Base-by-base conservation (phyloP, 2,888 invertebrate species). In the Stenotaenia linearis region DNA sequence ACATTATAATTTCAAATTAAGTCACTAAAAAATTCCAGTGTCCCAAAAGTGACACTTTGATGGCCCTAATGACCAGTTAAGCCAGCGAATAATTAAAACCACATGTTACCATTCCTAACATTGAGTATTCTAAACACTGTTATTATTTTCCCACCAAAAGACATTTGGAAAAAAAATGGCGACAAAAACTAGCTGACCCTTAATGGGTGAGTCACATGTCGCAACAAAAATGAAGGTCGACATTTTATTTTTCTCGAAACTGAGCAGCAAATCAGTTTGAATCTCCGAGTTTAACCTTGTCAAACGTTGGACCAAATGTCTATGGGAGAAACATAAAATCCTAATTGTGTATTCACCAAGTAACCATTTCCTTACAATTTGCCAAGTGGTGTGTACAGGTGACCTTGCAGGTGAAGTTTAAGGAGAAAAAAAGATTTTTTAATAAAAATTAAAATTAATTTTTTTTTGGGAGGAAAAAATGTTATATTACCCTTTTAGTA, bases 321-420 rank as follows among this genome's bases (percentile, higher is more conserved):
- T 25, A 7, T 7, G 25, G 12, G 10, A 28, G 28, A 69, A 69
- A 28, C 10, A 69, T 69, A 69, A 69, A 69, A 69, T 28, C 69
- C 69, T 69, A 69, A 25, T 69, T 69, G 69, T 69, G 69, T 28
- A 69, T 69, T 69, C 69, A 69, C 25, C 69, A 69, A 18, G 50
- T 50, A 50, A 50, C n/a, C 69, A 69, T 69, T 69, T 69, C 28
- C 69, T 69, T 28, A 69, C 69, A 69, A 69, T 69, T 69, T 61
- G 6, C 61, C 15, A n/a, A 69, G 69, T 10, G 25, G 12, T 28
- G 69, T 25, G 3, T 15, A 12, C 9, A 28, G 23, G 69, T 69
- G 69, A 69, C 69, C 69, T 69, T 69, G 69, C 69, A 69, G 69
- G 69, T 69, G 69, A 69, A 69, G 12, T n/a, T 18, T 45, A 45